phyloP scores from a whole-genome alignment of 2,797 vertebrate genomes.

The Ataeniobius toweri region DNA sequence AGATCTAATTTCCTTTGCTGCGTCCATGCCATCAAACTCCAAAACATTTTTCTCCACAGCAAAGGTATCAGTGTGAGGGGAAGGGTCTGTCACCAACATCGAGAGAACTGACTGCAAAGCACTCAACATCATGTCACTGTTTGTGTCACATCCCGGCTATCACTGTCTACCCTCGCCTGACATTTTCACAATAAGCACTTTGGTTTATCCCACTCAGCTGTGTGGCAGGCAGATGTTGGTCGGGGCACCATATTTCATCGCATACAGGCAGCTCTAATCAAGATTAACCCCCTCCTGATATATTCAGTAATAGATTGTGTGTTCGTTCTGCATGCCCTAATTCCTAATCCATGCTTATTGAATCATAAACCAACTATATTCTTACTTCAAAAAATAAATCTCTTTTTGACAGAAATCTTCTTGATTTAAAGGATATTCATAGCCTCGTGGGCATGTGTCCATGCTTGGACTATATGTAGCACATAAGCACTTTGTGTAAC shows the following conservation, averaged over 20 bases:
- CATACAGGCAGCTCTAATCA: slow-evolving; percentile 74
- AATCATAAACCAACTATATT: slow-evolving; percentile 73
- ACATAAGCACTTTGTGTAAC: slow-evolving; percentile 56
- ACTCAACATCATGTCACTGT: slow-evolving; percentile 65
- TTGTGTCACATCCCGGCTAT: slow-evolving; percentile 58
- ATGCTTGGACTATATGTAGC: slow-evolving; percentile 12
- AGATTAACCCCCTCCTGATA: slow-evolving; percentile 76
- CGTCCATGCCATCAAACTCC: slow-evolving; percentile 37
- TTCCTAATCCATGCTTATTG: slow-evolving; percentile 72
- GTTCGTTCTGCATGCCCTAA: slow-evolving; percentile 59
- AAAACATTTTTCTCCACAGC: slow-evolving; percentile 37
- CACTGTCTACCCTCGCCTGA: slow-evolving; percentile 66
- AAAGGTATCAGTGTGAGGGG: slow-evolving; percentile 50
- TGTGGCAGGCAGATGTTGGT: slow-evolving; percentile 78
- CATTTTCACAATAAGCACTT: slow-evolving; percentile 82
- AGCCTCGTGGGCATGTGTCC: slow-evolving; percentile 35
- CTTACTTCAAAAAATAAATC: slow-evolving; percentile 54
- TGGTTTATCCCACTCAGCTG: slow-evolving; percentile 79
- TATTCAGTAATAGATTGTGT: slow-evolving; percentile 40
- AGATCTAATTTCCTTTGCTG: slow-evolving; percentile 4
- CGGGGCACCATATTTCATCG: slow-evolving; percentile 73
- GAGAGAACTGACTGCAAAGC: slow-evolving; percentile 63
- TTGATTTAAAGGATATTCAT: slow-evolving; percentile 32
- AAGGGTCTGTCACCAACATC: slow-evolving; percentile 63
- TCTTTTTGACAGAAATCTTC: slow-evolving; percentile 36